Conservation (phyloP, 2,888 invertebrate species). For the Ctenicera cuprea region DNA sequence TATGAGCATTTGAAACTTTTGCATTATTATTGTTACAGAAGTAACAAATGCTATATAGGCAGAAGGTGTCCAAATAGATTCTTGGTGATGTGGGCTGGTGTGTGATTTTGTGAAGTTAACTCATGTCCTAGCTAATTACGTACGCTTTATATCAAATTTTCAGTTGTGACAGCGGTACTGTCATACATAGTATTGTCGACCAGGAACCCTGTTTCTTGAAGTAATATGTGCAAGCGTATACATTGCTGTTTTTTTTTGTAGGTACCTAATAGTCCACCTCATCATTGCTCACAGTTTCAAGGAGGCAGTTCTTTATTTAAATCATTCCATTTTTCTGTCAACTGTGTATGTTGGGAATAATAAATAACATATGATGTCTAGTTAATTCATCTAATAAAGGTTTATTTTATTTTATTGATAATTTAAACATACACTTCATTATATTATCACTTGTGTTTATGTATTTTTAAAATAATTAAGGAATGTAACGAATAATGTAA, state of each 20-base stretch:
- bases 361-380: conserved; percentile 11
- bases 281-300: conserved; percentile 36
- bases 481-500: conserved; percentile 34
- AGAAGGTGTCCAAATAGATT: too few species aligned
- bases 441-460: conserved; percentile 14
- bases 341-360: conserved; percentile 26
- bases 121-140: too few species aligned
- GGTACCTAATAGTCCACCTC: conserved; percentile 41
- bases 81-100: too few species aligned
- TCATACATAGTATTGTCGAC: too few species aligned
- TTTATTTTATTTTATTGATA: conserved; percentile 42
- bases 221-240: too few species aligned
- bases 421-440: conserved; percentile 24
- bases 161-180: too few species aligned
- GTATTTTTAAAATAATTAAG: conserved; percentile 41
- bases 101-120: too few species aligned
- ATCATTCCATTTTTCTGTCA: conserved; percentile 49
- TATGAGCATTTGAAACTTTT: too few species aligned
- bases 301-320: conserved; percentile 45
- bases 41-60: too few species aligned
- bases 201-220: too few species aligned
- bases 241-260: conserved; percentile 12
- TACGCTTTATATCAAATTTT: too few species aligned
- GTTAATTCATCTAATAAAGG: conserved; percentile 16
- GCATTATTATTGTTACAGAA: too few species aligned